Evolutionary conservation across 2,797 vertebrate genomes (phyloP).

Genomic region (Brachyrhaphis roseni): DNA sequence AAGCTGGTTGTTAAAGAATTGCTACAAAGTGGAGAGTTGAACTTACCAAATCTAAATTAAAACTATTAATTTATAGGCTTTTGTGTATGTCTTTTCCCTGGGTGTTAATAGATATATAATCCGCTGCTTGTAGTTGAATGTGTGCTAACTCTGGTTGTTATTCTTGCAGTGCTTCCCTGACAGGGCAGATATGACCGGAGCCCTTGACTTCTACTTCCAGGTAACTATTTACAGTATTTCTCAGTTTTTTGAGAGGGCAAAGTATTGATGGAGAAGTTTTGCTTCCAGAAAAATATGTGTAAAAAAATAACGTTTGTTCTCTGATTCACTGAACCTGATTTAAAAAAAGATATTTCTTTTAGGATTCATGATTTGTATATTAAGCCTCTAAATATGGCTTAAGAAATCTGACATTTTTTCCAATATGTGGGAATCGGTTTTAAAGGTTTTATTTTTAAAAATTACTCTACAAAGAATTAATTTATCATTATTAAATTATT

Average conservation of each 20-base stretch:
- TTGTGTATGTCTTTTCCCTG: background rate
- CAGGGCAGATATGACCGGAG: constrained; percentile 86
- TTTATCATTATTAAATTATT: background rate
- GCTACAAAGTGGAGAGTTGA: background rate
- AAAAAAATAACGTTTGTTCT: background rate
- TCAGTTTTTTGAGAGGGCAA: background rate
- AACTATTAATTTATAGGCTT: background rate
- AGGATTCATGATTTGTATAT: background rate
- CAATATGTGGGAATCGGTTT: background rate
- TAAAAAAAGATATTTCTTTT: background rate
- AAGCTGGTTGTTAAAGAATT: background rate
- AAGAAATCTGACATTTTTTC: background rate
- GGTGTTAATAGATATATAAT: background rate
- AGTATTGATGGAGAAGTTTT: background rate
- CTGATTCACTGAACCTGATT: background rate
- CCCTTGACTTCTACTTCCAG: constrained; percentile 93
- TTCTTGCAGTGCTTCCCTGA: constrained; percentile 86
- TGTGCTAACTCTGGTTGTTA: constrained; percentile 24
- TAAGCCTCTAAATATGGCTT: no score
- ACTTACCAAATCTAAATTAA: background rate
- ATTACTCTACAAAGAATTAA: background rate
- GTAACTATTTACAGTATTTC: constrained; percentile 58
- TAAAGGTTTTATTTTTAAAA: background rate
- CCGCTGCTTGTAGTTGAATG: background rate
- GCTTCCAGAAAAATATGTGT: background rate